phyloP scores from a whole-genome alignment of 1,140 invertebrate species.

The Euschistus heros region DNA sequence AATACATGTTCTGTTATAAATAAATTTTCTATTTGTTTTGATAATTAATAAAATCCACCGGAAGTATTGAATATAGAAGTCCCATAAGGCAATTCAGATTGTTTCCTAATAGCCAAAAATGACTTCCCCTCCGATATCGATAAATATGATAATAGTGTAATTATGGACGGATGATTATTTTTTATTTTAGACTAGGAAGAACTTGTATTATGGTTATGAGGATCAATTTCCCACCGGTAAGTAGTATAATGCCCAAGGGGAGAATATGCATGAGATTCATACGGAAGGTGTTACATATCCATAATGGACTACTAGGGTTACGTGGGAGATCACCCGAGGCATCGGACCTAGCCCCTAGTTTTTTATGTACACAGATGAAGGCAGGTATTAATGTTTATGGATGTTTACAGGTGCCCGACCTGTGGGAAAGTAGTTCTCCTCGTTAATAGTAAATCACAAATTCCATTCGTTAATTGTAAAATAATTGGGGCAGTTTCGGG shows the following conservation, averaged over 20 bases:
- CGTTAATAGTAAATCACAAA: slow-evolving; percentile 13
- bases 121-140: neutral
- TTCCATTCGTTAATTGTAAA: slow-evolving; percentile 9
- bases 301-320: slow-evolving; percentile 13
- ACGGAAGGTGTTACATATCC: slow-evolving; percentile 7
- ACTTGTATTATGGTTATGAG: slow-evolving; percentile 7
- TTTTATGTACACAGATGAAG: neutral
- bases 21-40: too few relatives aligned
- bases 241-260: neutral
- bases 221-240: neutral
- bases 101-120: neutral
- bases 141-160: slow-evolving; percentile 1
- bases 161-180: neutral
- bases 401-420: slow-evolving; percentile 9
- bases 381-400: slow-evolving; percentile 4
- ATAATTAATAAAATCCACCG: too few relatives aligned
- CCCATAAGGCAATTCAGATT: too few relatives aligned
- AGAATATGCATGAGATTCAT: slow-evolving; percentile 6
- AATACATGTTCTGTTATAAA: too few relatives aligned
- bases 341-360: neutral
- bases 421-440: neutral
- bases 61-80: too few relatives aligned
- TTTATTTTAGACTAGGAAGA: neutral
- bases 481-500: slow-evolving; percentile 1
- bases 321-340: neutral